Conservation (phyloP, 1,140 invertebrate genomes). For the Harpegnathos saltator region DNA sequence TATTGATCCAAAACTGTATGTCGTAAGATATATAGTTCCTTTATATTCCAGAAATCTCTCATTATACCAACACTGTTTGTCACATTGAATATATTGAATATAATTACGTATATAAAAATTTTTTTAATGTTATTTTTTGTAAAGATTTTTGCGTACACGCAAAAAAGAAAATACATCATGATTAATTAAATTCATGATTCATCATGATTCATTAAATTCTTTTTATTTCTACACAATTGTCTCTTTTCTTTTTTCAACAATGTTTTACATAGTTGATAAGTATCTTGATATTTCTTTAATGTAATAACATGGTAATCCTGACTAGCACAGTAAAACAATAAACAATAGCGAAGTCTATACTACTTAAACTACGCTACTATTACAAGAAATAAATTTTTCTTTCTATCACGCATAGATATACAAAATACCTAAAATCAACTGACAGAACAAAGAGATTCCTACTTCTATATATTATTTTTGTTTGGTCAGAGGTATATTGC, state of each 20-base stretch:
- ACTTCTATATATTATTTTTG: conserved; percentile 37
- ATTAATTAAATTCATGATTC: no score
- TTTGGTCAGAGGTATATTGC: conserved; percentile 68
- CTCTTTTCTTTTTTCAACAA: conserved; percentile 10
- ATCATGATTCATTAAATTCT: no score
- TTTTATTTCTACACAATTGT: conserved; percentile 54
- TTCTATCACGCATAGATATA: conserved; percentile 10
- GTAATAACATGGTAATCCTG: conserved; percentile 45
- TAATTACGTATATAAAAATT: not conserved
- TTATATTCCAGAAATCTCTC: not conserved
- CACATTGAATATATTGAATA: not conserved
- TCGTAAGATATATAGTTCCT: not conserved
- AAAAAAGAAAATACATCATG: not conserved
- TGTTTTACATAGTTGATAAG: conserved; percentile 40
- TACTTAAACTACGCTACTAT: conserved; percentile 21
- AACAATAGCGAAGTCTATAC: conserved; percentile 22
- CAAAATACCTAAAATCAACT: conserved; percentile 25
- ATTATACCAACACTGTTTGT: no score
- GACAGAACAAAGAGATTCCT: conserved; percentile 30
- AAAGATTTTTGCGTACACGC: conserved; percentile 2
- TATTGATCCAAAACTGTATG: not conserved
- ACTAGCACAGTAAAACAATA: conserved; percentile 27
- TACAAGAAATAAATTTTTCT: conserved; percentile 6
- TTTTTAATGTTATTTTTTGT: no score
- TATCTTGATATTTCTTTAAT: conserved; percentile 53